A percentile compares a stretch with the other conserved stretches of the same genome.
Evolutionary conservation across 92 coral and sea anemone genomes (phyloP).

Genomic region (Parazoanthus darwini): DNA sequence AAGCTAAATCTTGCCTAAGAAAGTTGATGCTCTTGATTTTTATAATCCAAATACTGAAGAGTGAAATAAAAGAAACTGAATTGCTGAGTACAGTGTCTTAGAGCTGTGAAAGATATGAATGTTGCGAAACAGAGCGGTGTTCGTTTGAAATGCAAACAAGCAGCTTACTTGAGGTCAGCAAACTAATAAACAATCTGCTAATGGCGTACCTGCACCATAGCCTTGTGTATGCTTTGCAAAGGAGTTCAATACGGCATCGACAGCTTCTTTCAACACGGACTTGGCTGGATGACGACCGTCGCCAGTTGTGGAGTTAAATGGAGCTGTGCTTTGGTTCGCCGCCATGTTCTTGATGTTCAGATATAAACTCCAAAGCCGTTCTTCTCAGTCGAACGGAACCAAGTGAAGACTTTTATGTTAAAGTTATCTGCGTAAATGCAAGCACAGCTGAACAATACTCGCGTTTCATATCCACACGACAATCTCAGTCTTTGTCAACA

Average conservation of each 20-base stretch:
- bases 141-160: conserved; percentile 24
- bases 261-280: conserved; percentile 91
- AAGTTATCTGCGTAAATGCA: background rate
- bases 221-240: conserved; percentile 92
- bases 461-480: conserved; percentile 4
- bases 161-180: background rate
- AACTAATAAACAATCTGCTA: background rate
- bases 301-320: background rate
- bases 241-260: conserved; percentile 91
- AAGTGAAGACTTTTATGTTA: background rate
- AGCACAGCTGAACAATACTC: background rate
- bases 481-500: background rate
- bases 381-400: background rate
- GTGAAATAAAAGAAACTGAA: no score
- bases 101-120: background rate
- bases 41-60: no score
- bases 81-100: background rate
- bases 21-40: no score
- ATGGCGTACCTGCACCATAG: conserved; percentile 78
- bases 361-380: background rate
- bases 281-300: conserved; percentile 67
- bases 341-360: conserved; percentile 17
- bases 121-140: background rate
- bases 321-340: conserved; percentile 18
- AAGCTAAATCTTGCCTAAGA: no score